Base-by-base conservation (phyloP, 2,797 vertebrate species). In the Tolypeutes matacus region DNA sequence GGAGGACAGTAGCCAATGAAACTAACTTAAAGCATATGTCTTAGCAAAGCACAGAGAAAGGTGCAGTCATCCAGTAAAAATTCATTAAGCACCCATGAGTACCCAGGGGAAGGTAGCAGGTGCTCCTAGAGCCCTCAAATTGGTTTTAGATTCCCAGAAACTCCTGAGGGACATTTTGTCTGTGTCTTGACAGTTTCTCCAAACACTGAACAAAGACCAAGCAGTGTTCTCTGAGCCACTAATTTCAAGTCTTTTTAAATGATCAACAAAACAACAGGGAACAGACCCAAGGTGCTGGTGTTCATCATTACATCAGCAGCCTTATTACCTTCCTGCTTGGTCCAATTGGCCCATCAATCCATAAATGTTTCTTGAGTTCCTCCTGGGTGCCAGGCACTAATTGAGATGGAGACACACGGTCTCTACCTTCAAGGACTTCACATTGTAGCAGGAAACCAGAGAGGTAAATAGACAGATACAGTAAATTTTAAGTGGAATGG, bases 131-230 rank as follows among this genome's bases (percentile, higher is more conserved):
- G 72, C 60, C 76, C 31, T 84, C 27, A 69, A 86, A 73, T 94
- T 8, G 1, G 10, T 85, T 84, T 72, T 51, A 73, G 53, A 75
- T 65, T 56, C 82, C 88, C 86, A 67, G 73, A 80, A 93, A 67
- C 31, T 85, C 78, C 83, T 31, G 25, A 76, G 34, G 62, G 87
- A 92, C 67, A 64, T 53, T 70, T 49, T 17, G 25, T 42, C 14
- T 29, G 31, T 69, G n/a, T 83, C 42, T 76, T 65, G 20, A 62
- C 34, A 87, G 20, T 77, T 93, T 69, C 75, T 86, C 49, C 56
- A 69, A 86, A 88, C 53, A 72, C 73, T 20, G 46, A 95, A 72
- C 72, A 83, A 95, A 93, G 91, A 72, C 39, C 31, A 85, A 12
- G 23, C 12, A 25, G 62, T 73, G 14, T 86, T 76, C 36, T 67